These are phyloP conservation scores for Tenthredo livida DNA, from an alignment of 2,888 invertebrate species.

Conservation along the genomic window DNA sequence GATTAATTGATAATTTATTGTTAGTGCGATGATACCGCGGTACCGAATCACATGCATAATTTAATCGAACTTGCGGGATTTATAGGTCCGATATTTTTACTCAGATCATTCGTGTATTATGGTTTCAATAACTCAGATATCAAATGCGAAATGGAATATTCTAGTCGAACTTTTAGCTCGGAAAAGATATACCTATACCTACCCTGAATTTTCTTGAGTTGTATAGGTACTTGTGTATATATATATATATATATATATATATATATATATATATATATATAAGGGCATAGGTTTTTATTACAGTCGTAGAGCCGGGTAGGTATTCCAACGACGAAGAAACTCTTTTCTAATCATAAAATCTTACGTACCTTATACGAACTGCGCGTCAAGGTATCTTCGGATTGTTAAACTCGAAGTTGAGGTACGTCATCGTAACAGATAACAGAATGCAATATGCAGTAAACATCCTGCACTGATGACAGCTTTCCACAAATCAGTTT, in stretches of 20 bases:
- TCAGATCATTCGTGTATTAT: background rate
- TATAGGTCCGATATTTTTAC: background rate
- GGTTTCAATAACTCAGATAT: background rate
- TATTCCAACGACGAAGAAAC: background rate
- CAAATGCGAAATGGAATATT: background rate
- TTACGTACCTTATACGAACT: background rate
- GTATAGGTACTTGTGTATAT: background rate
- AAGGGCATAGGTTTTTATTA: background rate
- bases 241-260: background rate
- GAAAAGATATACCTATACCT: background rate
- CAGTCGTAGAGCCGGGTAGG: conserved; percentile 23
- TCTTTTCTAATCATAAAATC: conserved; percentile 25
- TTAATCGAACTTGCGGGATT: background rate
- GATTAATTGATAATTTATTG: background rate
- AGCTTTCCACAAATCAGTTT: background rate
- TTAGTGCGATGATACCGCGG: background rate
- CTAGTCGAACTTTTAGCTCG: background rate
- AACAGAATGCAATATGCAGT: conserved; percentile 10
- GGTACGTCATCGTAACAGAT: background rate
- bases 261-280: background rate
- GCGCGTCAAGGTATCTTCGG: conserved; percentile 9
- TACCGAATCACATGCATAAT: background rate
- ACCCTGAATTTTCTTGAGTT: background rate
- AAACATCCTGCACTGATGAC: background rate
- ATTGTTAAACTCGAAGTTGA: conserved; percentile 5